Evolutionary conservation across 2,888 invertebrate species (phyloP).

Genomic region (Acleris holmiana): DNA sequence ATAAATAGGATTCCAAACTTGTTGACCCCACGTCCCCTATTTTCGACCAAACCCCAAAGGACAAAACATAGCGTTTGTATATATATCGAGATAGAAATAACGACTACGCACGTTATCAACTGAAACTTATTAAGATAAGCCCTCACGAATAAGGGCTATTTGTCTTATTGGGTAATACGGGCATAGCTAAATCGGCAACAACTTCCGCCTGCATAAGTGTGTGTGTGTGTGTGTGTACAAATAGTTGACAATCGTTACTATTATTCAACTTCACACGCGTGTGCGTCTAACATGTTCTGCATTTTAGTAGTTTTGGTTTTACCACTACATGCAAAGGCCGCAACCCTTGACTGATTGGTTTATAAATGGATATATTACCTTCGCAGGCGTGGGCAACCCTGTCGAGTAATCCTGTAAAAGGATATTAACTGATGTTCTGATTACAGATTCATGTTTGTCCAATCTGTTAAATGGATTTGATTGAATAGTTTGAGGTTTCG

Average conservation of each 20-base stretch:
- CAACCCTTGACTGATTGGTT: too few species aligned
- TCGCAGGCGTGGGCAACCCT: constrained; percentile 65
- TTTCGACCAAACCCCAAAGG: constrained; percentile 18
- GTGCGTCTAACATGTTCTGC: too few species aligned
- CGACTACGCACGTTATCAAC: constrained; percentile 62
- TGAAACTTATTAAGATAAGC: constrained; percentile 81
- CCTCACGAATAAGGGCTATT: constrained; percentile 66
- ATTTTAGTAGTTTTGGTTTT: too few species aligned
- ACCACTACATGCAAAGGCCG: too few species aligned
- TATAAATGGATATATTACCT: constrained; percentile 66
- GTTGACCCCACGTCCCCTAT: constrained; percentile 3
- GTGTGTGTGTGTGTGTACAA: too few species aligned
- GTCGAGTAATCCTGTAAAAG: constrained; percentile 65
- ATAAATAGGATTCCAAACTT: neutral
- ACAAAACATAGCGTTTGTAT: constrained; percentile 11
- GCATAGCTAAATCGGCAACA: constrained; percentile 3
- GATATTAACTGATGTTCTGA: constrained; percentile 52
- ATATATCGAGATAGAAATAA: constrained; percentile 47
- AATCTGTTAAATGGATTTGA: constrained; percentile 34
- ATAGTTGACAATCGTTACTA: too few species aligned
- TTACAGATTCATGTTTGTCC: constrained; percentile 38
- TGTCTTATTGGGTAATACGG: constrained; percentile 63
- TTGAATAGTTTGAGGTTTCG: constrained; percentile 20
- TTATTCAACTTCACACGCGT: too few species aligned
- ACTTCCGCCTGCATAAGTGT: too few species aligned